Conservation (phyloP, 2,113 vertebrate species). For the Rhegmatorhina hoffmannsi region DNA sequence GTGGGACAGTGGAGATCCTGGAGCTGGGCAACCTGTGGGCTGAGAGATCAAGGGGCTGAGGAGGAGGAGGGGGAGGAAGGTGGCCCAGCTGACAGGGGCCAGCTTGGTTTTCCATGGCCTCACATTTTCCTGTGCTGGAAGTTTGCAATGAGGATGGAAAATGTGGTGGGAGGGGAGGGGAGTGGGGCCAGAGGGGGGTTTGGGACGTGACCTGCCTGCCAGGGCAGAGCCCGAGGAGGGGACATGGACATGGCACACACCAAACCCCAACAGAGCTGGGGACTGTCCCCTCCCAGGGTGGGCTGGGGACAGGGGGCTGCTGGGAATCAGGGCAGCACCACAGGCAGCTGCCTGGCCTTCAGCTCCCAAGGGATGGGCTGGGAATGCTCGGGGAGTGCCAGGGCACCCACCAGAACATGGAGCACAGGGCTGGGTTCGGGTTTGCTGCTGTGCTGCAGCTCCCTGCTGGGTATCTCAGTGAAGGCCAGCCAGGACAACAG, state of each 20-base stretch:
- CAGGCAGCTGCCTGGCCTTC: background rate
- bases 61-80: background rate
- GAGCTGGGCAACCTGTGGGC: background rate
- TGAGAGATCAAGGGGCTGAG: background rate
- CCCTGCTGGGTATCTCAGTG: too few relatives aligned
- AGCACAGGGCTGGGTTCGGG: background rate
- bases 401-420: background rate
- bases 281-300: background rate
- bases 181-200: background rate
- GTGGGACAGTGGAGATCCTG: accelerated
- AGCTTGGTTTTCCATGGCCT: conserved; percentile 18
- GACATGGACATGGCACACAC: background rate
- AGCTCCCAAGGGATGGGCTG: background rate
- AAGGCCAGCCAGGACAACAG: too few relatives aligned
- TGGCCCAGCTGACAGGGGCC: background rate
- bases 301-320: background rate
- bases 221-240: background rate
- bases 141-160: background rate
- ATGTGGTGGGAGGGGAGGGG: background rate
- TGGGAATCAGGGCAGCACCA: background rate
- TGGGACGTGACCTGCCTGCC: background rate
- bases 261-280: background rate
- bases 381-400: background rate
- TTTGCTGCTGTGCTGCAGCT: background rate
- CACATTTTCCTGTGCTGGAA: background rate